A percentile compares a stretch with the other conserved stretches of the same genome.
Conservation (phyloP, 2,888 invertebrate genomes). For the Palloptera scutellata region DNA sequence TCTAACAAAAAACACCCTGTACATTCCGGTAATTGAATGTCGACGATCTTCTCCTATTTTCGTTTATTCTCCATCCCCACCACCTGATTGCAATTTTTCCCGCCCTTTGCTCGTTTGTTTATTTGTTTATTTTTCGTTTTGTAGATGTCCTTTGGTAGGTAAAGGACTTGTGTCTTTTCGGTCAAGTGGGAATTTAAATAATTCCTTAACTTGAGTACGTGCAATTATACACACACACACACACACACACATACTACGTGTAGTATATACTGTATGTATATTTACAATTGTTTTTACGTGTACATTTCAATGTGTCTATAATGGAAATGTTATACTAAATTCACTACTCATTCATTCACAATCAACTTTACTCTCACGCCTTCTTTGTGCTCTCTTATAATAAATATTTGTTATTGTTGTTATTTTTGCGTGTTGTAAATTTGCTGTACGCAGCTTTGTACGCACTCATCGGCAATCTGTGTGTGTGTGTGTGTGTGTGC, state of each 20-base stretch:
- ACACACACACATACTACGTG: background rate
- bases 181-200: constrained; percentile 52
- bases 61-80: background rate
- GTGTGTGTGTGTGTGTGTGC: too few species aligned
- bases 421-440: too few species aligned
- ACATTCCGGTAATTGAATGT: too few species aligned
- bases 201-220: constrained; percentile 39
- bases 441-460: too few species aligned
- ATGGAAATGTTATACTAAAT: constrained; percentile 25
- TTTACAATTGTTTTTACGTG: constrained; percentile 6
- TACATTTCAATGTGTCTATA: constrained; percentile 45
- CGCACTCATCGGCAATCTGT: too few species aligned
- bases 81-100: background rate
- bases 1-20: too few species aligned
- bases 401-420: too few species aligned
- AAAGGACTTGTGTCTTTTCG: constrained; percentile 33
- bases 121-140: constrained; percentile 15
- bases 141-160: constrained; percentile 27
- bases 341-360: too few species aligned
- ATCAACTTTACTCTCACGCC: too few species aligned
- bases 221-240: background rate
- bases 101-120: background rate
- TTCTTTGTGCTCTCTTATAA: too few species aligned
- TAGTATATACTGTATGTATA: background rate
- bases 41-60: too few species aligned